Conservation (phyloP, 2,797 vertebrate species). For the Siniperca obscura region DNA sequence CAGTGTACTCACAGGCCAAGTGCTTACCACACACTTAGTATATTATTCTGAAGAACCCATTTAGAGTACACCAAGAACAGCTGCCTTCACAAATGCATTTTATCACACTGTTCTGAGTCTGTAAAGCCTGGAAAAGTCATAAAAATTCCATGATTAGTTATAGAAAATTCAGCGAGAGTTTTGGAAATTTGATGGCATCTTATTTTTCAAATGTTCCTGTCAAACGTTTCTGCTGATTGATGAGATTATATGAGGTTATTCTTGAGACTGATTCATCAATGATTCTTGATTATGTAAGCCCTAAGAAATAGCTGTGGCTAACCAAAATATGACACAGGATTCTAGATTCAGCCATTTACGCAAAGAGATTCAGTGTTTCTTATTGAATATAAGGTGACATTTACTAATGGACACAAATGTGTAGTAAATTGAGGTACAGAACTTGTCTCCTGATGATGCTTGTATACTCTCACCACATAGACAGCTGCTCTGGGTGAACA, state of each 20-base stretch:
- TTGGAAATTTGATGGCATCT: background rate
- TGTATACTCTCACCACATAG: background rate
- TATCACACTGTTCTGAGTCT: background rate
- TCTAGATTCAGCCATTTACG: background rate
- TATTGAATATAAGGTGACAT: slow-evolving; percentile 4
- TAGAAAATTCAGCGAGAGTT: background rate
- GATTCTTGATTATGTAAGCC: background rate
- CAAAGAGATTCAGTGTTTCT: slow-evolving; percentile 7
- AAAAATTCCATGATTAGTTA: background rate
- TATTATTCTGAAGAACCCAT: slow-evolving; percentile 8
- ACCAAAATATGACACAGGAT: slow-evolving; percentile 8
- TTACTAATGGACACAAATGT: background rate
- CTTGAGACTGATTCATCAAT: background rate
- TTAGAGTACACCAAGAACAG: slow-evolving; percentile 11
- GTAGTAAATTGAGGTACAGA: background rate
- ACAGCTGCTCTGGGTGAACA: slow-evolving; percentile 33
- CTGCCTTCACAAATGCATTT: slow-evolving; percentile 6
- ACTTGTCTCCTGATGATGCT: slow-evolving; percentile 2
- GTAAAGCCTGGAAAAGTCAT: background rate
- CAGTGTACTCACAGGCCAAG: slow-evolving; percentile 41
- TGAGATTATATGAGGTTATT: background rate
- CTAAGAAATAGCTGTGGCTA: background rate
- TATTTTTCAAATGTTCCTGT: background rate
- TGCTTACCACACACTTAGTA: slow-evolving; percentile 26
- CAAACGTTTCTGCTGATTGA: background rate